phyloP scores from a whole-genome alignment of 35 echinoderm and acorn worm genomes.

The Chiridota heheva region DNA sequence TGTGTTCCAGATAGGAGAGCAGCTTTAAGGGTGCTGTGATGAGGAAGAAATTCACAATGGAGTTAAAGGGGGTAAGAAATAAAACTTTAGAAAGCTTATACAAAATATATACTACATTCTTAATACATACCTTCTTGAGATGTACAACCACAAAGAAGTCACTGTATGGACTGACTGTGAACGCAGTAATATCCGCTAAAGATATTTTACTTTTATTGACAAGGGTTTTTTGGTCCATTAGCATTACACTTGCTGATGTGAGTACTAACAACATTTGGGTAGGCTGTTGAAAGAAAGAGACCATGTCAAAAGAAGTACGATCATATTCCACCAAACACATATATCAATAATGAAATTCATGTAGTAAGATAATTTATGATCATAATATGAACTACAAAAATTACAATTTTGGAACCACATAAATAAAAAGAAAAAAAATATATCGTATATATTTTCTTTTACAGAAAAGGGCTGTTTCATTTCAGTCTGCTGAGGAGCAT shows the following conservation, averaged over 20 bases:
- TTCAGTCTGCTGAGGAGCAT: no score
- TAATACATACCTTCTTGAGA: slow-evolving; percentile 86
- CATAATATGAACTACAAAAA: not conserved
- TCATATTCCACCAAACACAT: not conserved
- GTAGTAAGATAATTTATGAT: not conserved
- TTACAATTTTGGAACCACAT: no score
- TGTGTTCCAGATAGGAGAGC: no score
- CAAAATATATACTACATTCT: no score
- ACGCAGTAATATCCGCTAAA: slow-evolving; percentile 68
- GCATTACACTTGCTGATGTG: slow-evolving; percentile 57
- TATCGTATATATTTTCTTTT: no score
- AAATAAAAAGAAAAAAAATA: no score
- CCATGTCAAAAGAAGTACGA: not conserved
- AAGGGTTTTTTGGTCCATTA: slow-evolving; percentile 92
- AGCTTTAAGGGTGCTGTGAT: no score
- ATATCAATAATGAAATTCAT: not conserved
- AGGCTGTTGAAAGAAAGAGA: slow-evolving; percentile 27
- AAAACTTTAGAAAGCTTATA: not conserved
- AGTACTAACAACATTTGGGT: slow-evolving; percentile 68
- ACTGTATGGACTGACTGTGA: slow-evolving; percentile 89
- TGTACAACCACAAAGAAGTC: slow-evolving; percentile 78
- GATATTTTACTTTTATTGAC: slow-evolving; percentile 61
- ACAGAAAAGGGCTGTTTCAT: no score
- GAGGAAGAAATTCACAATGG: not conserved
- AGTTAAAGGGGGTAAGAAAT: not conserved